These are phyloP conservation scores for Cryptotis parvus DNA, from an alignment of 2,113 vertebrate genomes.

Conservation along the genomic window DNA sequence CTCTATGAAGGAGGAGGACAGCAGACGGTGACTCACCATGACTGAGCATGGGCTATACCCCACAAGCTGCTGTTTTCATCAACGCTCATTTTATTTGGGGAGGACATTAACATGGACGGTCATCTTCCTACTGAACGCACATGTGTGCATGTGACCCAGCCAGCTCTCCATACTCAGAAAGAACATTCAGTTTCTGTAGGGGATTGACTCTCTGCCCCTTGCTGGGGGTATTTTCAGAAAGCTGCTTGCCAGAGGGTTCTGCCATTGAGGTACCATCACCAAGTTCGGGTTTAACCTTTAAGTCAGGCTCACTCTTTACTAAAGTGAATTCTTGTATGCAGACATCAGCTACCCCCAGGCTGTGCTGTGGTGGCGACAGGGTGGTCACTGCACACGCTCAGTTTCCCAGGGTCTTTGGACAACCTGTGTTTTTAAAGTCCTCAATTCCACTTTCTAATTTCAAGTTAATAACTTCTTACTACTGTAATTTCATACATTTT, in stretches of 20 bases:
- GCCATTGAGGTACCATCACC: background rate
- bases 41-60: too few relatives aligned
- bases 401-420: too few relatives aligned
- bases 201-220: background rate
- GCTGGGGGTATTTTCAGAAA: background rate
- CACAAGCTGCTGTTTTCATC: background rate
- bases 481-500: conserved; percentile 78
- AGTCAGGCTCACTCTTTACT: conserved; percentile 3
- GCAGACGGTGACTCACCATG: too few relatives aligned
- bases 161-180: background rate
- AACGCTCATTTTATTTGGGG: background rate
- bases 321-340: background rate
- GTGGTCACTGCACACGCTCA: too few relatives aligned
- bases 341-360: background rate
- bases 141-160: too few relatives aligned
- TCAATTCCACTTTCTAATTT: conserved; percentile 77
- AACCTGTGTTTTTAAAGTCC: conserved; percentile 66
- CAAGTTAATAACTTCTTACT: conserved; percentile 79
- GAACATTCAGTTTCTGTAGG: background rate
- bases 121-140: background rate
- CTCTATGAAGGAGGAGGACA: background rate
- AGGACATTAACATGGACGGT: background rate
- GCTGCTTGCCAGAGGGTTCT: background rate
- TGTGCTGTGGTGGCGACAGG: too few relatives aligned
- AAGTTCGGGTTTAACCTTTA: conserved; percentile 57